Base-by-base conservation (phyloP, 1,140 invertebrate species). In the Bradysia coprophila region DNA sequence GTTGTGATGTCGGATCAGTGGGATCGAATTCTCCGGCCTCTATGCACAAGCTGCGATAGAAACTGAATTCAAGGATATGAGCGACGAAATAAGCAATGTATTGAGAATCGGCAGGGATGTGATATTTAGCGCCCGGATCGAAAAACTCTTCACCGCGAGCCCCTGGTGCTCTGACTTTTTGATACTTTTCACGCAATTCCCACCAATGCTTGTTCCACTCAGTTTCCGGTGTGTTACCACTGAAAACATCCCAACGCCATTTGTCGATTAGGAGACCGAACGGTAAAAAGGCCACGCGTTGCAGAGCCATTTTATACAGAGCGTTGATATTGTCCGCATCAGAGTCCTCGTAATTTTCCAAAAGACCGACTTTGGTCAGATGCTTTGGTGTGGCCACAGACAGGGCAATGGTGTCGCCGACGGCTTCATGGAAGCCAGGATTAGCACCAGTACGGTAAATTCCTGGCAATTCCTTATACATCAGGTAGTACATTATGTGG, bases 391-490 rank as follows among this genome's bases (percentile, higher is more conserved):
- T 71, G 20, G 64, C 56, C 0, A 76, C 73, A 0, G 71, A 78
- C 10, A 82, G 45, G 3, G 74, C 67, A n/a, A 81, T 67, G 0
- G 73, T 65, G 57, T 82, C 78, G 10, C 78, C 79, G 4, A 81
- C 66, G 16, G 78, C 79, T 54, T 81, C 79, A 50, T 80, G 78
- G 49, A 82, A 82, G 61, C 72, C 74, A 50, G 79, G 77, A 64
- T 88, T 89, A 1, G 81, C 81, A 38, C 80, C 80, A 10, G 66
- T 65, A 24, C 78, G 55, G 48, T 74, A 78, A 9, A 72, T 56
- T 15, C 67, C 61, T 2, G 78, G 76, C 48, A 75, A 75, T 46
- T 80, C 52, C 55, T 71, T 76, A 52, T 83, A 83, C 48, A 75
- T 71, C 31, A 79, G 53, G 55, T 71, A 81, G 59, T 84, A 84